These are phyloP conservation scores for Lamprologus lemairii DNA, from an alignment of 2,113 vertebrate species.

Conservation along the genomic window DNA sequence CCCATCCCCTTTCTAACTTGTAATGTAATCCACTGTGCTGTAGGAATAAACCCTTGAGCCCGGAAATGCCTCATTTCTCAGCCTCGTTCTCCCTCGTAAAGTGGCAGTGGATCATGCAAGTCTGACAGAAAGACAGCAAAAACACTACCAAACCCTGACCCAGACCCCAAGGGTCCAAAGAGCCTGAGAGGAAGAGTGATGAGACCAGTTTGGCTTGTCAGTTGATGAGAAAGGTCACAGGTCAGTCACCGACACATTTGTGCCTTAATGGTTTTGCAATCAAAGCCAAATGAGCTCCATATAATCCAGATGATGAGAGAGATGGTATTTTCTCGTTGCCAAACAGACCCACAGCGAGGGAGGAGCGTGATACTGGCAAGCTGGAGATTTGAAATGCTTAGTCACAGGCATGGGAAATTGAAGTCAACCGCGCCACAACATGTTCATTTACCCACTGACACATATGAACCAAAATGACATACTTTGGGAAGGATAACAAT, in stretches of 20 bases:
- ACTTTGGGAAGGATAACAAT: conserved; percentile 23
- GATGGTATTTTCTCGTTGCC: conserved; percentile 20
- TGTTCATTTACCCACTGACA: conserved; percentile 31
- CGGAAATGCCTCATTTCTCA: conserved; percentile 64
- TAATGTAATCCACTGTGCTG: conserved; percentile 51
- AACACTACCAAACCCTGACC: conserved; percentile 52
- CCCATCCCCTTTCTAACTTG: conserved; percentile 5
- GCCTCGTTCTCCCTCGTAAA: conserved; percentile 47
- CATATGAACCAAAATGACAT: conserved; percentile 21
- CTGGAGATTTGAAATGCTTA: conserved; percentile 25
- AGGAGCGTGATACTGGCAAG: background rate
- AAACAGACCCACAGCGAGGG: conserved; percentile 12
- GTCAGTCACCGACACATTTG: conserved; percentile 17
- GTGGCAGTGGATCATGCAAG: conserved; percentile 54
- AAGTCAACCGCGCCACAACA: conserved; percentile 22
- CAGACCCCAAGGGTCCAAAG: conserved; percentile 51
- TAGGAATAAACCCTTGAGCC: conserved; percentile 51
- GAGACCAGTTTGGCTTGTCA: conserved; percentile 15
- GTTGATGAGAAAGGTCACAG: conserved; percentile 50
- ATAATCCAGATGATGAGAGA: conserved; percentile 33
- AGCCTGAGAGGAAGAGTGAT: conserved; percentile 55
- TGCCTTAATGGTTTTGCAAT: conserved; percentile 37
- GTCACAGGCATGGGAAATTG: conserved; percentile 32
- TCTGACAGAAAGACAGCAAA: conserved; percentile 46
- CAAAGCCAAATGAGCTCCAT: conserved; percentile 12